A percentile compares a stretch with the other conserved stretches of the same genome.
phyloP scores from a whole-genome alignment of 2,888 invertebrate species.

The Teinopalpus imperialis region DNA sequence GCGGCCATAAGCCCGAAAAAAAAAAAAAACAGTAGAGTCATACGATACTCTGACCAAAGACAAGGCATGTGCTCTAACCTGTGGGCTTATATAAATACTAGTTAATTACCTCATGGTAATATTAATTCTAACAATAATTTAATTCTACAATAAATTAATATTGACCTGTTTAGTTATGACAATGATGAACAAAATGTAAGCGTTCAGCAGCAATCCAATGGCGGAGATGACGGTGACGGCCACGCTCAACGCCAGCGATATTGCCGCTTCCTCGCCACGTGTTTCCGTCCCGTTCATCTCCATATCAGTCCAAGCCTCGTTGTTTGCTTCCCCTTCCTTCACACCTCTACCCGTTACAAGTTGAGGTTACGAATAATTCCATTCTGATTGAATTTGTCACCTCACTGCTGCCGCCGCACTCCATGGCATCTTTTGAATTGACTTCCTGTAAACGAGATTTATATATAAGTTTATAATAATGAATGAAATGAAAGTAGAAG shows the following conservation, averaged over 20 bases:
- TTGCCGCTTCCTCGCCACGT: constrained; percentile 79
- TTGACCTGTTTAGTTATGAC: constrained; percentile 87
- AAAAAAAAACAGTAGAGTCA: too few relatives aligned
- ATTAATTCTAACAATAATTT: too few relatives aligned
- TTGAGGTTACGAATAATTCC: constrained; percentile 28
- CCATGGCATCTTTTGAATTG: constrained; percentile 63
- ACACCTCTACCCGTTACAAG: constrained; percentile 49
- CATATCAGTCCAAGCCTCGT: constrained; percentile 44
- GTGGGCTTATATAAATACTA: too few relatives aligned
- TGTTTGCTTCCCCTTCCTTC: constrained; percentile 43
- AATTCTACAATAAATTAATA: not conserved
- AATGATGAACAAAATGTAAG: constrained; percentile 87
- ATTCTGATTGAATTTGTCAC: constrained; percentile 49
- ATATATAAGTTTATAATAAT: too few relatives aligned
- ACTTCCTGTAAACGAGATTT: too few relatives aligned
- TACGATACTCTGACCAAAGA: too few relatives aligned
- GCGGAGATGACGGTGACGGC: constrained; percentile 86
- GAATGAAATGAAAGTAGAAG: too few relatives aligned
- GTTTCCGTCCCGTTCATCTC: constrained; percentile 72
- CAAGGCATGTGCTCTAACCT: too few relatives aligned
- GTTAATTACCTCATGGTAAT: too few relatives aligned
- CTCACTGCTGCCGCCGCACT: constrained; percentile 71
- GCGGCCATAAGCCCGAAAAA: too few relatives aligned
- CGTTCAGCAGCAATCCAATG: constrained; percentile 87
- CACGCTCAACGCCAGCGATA: constrained; percentile 85